These are phyloP conservation scores for Phylloscopus collybita DNA, from an alignment of 2,797 vertebrate species.

Conservation along the genomic window DNA sequence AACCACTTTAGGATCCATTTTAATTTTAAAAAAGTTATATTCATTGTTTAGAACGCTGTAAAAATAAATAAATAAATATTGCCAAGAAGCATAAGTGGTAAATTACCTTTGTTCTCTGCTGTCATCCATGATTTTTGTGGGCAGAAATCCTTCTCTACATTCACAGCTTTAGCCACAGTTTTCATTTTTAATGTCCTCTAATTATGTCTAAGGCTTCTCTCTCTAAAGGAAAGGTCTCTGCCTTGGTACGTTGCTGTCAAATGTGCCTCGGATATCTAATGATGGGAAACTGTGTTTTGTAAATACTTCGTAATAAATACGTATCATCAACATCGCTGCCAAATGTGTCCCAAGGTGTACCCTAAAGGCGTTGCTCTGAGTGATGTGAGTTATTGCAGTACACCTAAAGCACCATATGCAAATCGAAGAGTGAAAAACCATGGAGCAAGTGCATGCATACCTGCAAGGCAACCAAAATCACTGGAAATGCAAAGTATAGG, in stretches of 20 bases:
- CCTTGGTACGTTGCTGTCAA: not conserved
- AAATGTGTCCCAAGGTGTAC: not conserved
- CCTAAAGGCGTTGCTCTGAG: not conserved
- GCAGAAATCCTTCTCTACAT: not conserved
- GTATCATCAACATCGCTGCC: not conserved
- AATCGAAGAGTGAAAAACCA: not conserved
- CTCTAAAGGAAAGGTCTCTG: not conserved
- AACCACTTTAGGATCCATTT: not conserved
- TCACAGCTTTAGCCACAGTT: not conserved
- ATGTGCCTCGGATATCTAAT: not conserved
- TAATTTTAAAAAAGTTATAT: not conserved
- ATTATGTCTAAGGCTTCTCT: not conserved
- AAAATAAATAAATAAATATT: not conserved
- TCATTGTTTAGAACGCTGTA: not conserved
- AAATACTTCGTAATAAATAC: not conserved
- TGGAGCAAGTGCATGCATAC: not conserved
- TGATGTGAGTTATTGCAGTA: not conserved
- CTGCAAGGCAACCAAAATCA: not conserved
- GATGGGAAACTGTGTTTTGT: not conserved
- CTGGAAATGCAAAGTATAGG: not conserved
- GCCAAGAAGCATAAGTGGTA: not conserved
- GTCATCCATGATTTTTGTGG: not conserved
- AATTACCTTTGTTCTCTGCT: not conserved
- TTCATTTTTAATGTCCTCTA: not conserved
- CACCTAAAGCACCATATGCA: not conserved